A percentile compares a stretch with the other conserved stretches of the same genome.
phyloP scores from a whole-genome alignment of 2,113 vertebrate genomes.

The Centropus bengalensis region DNA sequence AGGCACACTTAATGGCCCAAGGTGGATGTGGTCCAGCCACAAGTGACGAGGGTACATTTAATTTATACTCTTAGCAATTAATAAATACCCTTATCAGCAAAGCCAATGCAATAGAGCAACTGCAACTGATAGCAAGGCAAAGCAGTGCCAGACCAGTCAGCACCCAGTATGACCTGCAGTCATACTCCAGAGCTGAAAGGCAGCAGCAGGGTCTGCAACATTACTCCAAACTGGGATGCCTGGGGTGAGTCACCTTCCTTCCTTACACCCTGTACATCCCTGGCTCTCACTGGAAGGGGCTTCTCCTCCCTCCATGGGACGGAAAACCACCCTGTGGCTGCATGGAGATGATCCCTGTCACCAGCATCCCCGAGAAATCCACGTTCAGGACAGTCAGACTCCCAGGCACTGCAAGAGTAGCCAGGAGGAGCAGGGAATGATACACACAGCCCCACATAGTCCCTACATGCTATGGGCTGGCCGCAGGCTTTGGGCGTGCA shows the following conservation, averaged over 20 bases:
- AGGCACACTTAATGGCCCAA: not conserved
- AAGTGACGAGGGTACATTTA: not conserved
- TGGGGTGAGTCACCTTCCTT: not conserved
- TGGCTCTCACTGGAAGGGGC: not conserved
- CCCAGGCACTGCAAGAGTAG: rapidly evolving
- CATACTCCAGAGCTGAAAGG: not conserved
- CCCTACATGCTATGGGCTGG: not conserved
- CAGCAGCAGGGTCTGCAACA: not conserved
- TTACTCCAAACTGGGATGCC: no score
- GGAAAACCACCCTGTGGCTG: not conserved
- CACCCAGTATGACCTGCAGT: not conserved
- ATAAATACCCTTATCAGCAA: not conserved
- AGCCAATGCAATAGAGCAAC: rapidly evolving
- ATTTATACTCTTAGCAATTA: not conserved
- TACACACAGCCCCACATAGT: rapidly evolving
- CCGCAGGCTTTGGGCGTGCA: not conserved
- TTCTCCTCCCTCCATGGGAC: not conserved
- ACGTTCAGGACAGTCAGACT: rapidly evolving
- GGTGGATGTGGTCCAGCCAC: not conserved
- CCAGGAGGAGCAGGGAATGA: rapidly evolving
- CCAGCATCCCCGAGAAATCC: not conserved
- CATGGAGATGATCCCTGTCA: not conserved
- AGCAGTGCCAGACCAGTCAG: not conserved
- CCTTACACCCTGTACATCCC: no score
- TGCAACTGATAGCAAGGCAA: not conserved